Conservation (phyloP, 2,113 vertebrate species). For the Eurypyga helias region DNA sequence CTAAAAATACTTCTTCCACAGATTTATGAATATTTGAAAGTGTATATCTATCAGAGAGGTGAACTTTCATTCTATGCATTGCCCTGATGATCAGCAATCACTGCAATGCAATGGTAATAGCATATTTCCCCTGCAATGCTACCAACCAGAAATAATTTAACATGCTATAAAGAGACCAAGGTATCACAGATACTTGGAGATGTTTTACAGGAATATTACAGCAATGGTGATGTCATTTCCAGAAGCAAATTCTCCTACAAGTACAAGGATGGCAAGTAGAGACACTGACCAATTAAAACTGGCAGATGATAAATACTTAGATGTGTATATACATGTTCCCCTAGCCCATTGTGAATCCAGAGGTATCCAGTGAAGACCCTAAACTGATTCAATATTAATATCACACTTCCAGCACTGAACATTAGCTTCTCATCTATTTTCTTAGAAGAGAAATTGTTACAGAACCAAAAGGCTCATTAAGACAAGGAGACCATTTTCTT, state of each 20-base stretch:
- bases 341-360: background rate
- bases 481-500: background rate
- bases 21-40: conserved; percentile 42
- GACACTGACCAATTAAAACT: background rate
- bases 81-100: conserved; percentile 1
- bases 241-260: background rate
- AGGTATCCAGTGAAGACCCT: background rate
- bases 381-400: background rate
- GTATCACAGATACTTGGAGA: background rate
- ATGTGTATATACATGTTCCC: accelerated
- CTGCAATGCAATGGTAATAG: background rate
- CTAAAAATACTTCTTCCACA: background rate
- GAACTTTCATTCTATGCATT: background rate
- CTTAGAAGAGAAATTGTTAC: background rate
- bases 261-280: background rate
- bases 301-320: background rate
- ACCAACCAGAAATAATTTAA: conserved; percentile 15
- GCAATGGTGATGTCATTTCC: background rate
- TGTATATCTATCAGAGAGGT: background rate
- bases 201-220: conserved; percentile 7
- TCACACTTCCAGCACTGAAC: background rate
- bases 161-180: background rate
- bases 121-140: background rate
- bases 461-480: background rate
- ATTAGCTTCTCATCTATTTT: background rate